Conservation (phyloP, 2,888 invertebrate species). For the Elmis aenea region DNA sequence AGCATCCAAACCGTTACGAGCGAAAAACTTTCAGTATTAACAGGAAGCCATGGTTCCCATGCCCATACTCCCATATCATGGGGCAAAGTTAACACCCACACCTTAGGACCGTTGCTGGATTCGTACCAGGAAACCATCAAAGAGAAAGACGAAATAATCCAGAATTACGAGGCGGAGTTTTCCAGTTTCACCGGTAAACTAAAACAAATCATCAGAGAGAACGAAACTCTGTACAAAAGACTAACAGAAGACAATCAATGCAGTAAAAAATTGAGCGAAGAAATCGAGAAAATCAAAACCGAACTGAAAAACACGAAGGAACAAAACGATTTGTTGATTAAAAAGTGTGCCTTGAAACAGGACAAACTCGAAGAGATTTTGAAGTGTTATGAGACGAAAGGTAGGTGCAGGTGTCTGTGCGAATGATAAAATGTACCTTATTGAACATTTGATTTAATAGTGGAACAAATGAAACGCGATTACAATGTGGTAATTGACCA, state of each 20-base stretch:
- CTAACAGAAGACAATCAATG: slow-evolving; percentile 47
- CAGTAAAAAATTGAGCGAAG: slow-evolving; percentile 45
- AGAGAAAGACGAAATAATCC: slow-evolving; percentile 70
- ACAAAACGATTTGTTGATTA: slow-evolving; percentile 49
- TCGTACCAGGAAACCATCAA: slow-evolving; percentile 73
- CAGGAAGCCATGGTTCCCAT: slow-evolving; percentile 41
- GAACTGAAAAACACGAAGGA: slow-evolving; percentile 41
- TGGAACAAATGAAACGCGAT: slow-evolving; percentile 60
- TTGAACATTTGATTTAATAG: slow-evolving; percentile 42
- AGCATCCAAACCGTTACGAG: slow-evolving; percentile 16
- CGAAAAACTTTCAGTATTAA: slow-evolving; percentile 20
- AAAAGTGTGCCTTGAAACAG: slow-evolving; percentile 65
- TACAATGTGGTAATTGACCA: slow-evolving; percentile 61
- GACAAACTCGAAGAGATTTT: slow-evolving; percentile 70
- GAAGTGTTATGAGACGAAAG: slow-evolving; percentile 68
- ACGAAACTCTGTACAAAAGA: slow-evolving; percentile 57
- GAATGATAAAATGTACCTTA: too few relatives aligned
- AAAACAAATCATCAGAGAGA: slow-evolving; percentile 66
- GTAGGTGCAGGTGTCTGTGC: too few relatives aligned
- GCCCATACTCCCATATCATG: slow-evolving; percentile 50
- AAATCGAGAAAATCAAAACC: slow-evolving; percentile 44
- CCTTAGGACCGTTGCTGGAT: slow-evolving; percentile 66
- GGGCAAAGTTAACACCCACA: slow-evolving; percentile 57
- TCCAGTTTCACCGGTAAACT: slow-evolving; percentile 66
- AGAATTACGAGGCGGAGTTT: slow-evolving; percentile 66